phyloP scores from a whole-genome alignment of 2,797 vertebrate genomes.

The Poeciliopsis infans region DNA sequence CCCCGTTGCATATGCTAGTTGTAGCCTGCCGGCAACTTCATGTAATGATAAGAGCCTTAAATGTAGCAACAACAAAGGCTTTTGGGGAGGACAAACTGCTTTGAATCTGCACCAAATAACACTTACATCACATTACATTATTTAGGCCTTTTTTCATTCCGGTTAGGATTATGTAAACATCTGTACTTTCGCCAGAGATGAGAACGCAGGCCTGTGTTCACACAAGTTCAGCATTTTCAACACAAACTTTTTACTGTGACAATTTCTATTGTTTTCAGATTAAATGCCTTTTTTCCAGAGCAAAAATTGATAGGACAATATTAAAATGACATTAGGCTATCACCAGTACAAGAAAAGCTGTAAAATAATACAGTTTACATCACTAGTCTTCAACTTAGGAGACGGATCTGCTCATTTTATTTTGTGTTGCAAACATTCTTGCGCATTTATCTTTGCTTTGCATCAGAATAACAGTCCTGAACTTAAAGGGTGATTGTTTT shows the following conservation, averaged over 20 bases:
- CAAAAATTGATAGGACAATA: background rate
- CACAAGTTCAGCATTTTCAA: background rate
- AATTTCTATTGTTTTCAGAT: background rate
- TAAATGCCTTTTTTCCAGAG: background rate
- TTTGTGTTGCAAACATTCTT: background rate
- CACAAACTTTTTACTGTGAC: background rate
- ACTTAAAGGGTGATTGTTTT: background rate
- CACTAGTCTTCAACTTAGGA: background rate
- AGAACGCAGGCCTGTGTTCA: background rate
- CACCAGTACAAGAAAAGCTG: background rate
- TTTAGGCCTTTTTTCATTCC: conserved; percentile 15
- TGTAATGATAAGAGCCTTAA: conserved; percentile 44
- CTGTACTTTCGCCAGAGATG: background rate
- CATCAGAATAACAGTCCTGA: background rate
- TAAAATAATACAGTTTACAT: background rate
- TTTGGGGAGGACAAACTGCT: conserved; percentile 22
- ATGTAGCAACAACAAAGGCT: conserved; percentile 27
- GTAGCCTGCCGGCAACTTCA: conserved; percentile 31
- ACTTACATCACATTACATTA: conserved; percentile 14
- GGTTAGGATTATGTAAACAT: background rate
- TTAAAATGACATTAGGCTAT: background rate
- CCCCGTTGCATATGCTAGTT: conserved; percentile 22
- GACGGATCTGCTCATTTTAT: background rate
- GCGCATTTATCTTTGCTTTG: background rate
- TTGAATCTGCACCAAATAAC: conserved; percentile 18